Conservation (phyloP, 2,113 vertebrate species). For the Oceanodroma tethys region DNA sequence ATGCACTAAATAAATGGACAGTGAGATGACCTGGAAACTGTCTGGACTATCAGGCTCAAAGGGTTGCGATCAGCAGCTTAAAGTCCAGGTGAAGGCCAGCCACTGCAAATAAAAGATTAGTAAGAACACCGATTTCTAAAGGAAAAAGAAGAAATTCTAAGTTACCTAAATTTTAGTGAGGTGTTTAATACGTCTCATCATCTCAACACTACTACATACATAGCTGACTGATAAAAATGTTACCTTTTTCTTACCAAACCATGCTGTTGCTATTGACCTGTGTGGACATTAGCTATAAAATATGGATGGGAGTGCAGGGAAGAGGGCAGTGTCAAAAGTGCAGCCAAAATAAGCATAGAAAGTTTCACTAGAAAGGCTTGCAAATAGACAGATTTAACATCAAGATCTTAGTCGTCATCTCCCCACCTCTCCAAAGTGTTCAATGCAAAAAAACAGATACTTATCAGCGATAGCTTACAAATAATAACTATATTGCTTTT, state of each 20-base stretch:
- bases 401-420: background rate
- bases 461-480: background rate
- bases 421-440: background rate
- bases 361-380: background rate
- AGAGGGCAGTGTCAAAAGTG: background rate
- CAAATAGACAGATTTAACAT: background rate
- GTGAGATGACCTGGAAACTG: background rate
- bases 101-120: background rate
- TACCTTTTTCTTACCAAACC: background rate
- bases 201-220: background rate
- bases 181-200: background rate
- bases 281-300: background rate
- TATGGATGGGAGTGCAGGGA: background rate
- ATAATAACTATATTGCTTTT: background rate
- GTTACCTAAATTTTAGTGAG: background rate
- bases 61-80: background rate
- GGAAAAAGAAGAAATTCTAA: background rate
- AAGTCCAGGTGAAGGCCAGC: background rate
- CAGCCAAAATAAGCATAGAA: background rate
- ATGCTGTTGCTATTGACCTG: background rate
- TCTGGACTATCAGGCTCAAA: background rate
- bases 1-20: background rate
- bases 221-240: background rate
- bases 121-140: background rate
- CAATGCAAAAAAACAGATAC: background rate